phyloP scores from a whole-genome alignment of 2,888 invertebrate genomes.

The Cremastinae sp. region DNA sequence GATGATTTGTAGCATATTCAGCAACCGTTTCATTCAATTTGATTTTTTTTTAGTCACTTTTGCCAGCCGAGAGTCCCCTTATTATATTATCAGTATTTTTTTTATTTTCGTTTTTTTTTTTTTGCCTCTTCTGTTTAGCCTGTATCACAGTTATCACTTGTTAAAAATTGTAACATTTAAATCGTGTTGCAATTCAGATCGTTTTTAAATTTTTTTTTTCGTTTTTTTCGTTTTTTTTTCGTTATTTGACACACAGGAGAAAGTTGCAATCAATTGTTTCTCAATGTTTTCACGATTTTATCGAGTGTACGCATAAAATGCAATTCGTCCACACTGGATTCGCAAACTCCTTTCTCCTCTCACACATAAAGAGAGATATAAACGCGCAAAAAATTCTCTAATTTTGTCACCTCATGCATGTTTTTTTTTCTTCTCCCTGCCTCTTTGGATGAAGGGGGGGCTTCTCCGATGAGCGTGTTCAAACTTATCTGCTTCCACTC shows the following conservation, averaged over 20 bases:
- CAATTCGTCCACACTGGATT: background rate
- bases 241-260: conserved; percentile 57
- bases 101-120: conserved; percentile 54
- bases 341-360: conserved; percentile 16
- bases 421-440: conserved; percentile 9
- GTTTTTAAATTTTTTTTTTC: conserved; percentile 60
- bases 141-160: conserved; percentile 73
- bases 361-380: background rate
- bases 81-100: conserved; percentile 52
- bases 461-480: background rate
- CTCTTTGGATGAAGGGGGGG: conserved; percentile 8
- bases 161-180: conserved; percentile 69
- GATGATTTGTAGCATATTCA: conserved; percentile 2
- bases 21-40: conserved; percentile 6
- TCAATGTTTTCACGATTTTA: conserved; percentile 28
- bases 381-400: background rate
- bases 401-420: background rate
- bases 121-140: conserved; percentile 61
- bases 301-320: conserved; percentile 16
- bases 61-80: conserved; percentile 31
- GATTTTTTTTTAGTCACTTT: conserved; percentile 25
- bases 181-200: conserved; percentile 60
- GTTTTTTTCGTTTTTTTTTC: conserved; percentile 65
- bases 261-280: conserved; percentile 45
- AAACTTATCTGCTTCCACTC: conserved; percentile 5